These are phyloP conservation scores for Pachyramphus minor DNA, from an alignment of 2,113 vertebrate species.

Conservation along the genomic window DNA sequence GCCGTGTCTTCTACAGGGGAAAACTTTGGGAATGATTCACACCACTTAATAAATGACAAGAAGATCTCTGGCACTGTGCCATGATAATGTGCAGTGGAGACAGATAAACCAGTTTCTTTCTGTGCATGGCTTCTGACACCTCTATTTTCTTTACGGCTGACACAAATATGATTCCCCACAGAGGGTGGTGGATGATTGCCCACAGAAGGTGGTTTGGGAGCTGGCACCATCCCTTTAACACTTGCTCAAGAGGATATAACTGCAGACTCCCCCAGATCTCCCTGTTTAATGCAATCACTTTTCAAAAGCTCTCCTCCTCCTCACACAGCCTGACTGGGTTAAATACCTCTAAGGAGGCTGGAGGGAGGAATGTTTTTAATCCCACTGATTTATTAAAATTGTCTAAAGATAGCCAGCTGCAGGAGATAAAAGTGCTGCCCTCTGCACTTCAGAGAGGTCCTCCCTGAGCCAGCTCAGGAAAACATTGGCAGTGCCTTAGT, in stretches of 20 bases:
- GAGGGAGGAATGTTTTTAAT: conserved; percentile 66
- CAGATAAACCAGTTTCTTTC: not conserved
- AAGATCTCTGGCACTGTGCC: not conserved
- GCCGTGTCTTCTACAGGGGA: not conserved
- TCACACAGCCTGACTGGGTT: not conserved
- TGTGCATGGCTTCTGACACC: not conserved
- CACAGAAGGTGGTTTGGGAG: not conserved
- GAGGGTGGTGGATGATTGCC: not conserved
- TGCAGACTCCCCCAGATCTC: not conserved
- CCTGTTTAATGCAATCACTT: not conserved
- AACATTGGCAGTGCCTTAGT: not conserved
- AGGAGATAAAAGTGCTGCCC: conserved; percentile 62
- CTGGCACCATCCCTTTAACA: not conserved
- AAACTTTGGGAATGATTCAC: not conserved
- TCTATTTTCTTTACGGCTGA: not conserved
- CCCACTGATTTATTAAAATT: conserved; percentile 69
- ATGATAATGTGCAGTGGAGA: not conserved
- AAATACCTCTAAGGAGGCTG: conserved; percentile 4
- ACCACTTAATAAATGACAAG: not conserved
- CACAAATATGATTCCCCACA: not conserved
- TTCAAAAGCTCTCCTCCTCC: conserved; percentile 16
- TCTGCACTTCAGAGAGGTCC: conserved; percentile 7
- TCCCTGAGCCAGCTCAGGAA: not conserved
- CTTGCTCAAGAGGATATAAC: not conserved
- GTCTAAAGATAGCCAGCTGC: conserved; percentile 64